Percentiles rank a stretch among this genome's conserved stretches.
Conservation (phyloP, 2,888 invertebrate genomes). For the Neocrepidodera transversa region DNA sequence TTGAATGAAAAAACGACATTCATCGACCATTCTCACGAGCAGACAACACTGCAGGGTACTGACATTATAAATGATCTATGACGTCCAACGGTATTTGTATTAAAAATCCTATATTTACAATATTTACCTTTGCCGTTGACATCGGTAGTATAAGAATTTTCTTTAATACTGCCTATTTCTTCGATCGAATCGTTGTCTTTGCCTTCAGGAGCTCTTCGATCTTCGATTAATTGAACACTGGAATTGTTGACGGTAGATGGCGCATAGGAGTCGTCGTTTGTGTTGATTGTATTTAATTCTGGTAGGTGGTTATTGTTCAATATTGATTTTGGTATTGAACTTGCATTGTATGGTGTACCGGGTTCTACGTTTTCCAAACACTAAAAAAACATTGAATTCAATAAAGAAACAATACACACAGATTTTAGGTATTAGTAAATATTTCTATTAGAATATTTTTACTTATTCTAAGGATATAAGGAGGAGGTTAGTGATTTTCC, state of each 20-base stretch:
- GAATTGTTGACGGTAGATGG: slow-evolving; percentile 28
- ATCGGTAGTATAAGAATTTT: slow-evolving; percentile 70
- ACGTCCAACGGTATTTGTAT: too few species aligned
- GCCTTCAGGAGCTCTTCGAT: slow-evolving; percentile 78
- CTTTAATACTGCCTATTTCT: slow-evolving; percentile 65
- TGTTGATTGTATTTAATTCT: slow-evolving; percentile 36
- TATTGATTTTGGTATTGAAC: slow-evolving; percentile 33
- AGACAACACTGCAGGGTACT: too few species aligned
- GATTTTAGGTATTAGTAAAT: too few species aligned
- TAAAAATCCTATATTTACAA: too few species aligned
- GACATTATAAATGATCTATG: too few species aligned
- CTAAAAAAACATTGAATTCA: slow-evolving; percentile 35
- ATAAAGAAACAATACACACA: too few species aligned
- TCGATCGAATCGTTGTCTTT: slow-evolving; percentile 78
- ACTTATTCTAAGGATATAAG: too few species aligned
- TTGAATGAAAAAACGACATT: too few species aligned
- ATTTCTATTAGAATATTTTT: too few species aligned
- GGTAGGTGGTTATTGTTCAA: slow-evolving; percentile 43
- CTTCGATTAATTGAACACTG: slow-evolving; percentile 44
- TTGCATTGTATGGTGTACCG: not conserved
- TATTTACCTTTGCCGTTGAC: slow-evolving; percentile 75
- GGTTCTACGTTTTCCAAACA: slow-evolving; percentile 46
- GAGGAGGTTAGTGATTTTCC: too few species aligned
- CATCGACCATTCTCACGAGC: too few species aligned
- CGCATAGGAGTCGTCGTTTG: slow-evolving; percentile 27